Evolutionary conservation across 2,113 vertebrate species (phyloP).

Genomic region (Notarius lentiginosus): DNA sequence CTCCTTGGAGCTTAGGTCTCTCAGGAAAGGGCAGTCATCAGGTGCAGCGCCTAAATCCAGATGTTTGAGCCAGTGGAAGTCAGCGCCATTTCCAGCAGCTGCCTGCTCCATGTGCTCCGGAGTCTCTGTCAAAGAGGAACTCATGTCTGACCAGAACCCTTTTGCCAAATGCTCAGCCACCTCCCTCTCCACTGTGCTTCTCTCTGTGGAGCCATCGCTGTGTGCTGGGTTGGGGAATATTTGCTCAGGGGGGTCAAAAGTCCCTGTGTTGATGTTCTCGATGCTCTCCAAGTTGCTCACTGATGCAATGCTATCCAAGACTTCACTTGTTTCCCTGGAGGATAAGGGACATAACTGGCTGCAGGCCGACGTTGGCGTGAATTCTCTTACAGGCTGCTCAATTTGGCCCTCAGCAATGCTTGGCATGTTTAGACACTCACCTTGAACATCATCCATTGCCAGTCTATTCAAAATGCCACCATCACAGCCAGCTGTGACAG

Average conservation of each 20-base stretch:
- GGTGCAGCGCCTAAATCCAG: slow-evolving; percentile 81
- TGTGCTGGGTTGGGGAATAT: slow-evolving; percentile 54
- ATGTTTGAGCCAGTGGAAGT: slow-evolving; percentile 89
- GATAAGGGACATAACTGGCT: slow-evolving; percentile 63
- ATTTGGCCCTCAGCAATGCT: slow-evolving; percentile 54
- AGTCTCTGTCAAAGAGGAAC: slow-evolving; percentile 64
- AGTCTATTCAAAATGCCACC: slow-evolving; percentile 62
- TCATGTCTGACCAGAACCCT: slow-evolving; percentile 89
- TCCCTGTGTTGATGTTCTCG: slow-evolving; percentile 35
- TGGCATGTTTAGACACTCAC: slow-evolving; percentile 46
- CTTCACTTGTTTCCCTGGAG: slow-evolving; percentile 40
- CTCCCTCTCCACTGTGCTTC: slow-evolving; percentile 90
- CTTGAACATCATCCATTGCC: slow-evolving; percentile 58
- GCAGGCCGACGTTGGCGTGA: slow-evolving; percentile 51
- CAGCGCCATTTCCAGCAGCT: slow-evolving; percentile 75
- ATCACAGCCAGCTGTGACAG: slow-evolving; percentile 58
- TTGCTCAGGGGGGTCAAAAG: slow-evolving; percentile 67
- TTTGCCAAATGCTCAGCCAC: slow-evolving; percentile 93
- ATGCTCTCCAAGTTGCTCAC: slow-evolving; percentile 28
- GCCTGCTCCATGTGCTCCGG: slow-evolving; percentile 65
- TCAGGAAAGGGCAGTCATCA: slow-evolving; percentile 90
- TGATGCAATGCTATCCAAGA: slow-evolving; percentile 53
- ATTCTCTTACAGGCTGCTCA: slow-evolving; percentile 64
- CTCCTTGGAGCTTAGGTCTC: slow-evolving; percentile 77
- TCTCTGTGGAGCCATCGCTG: slow-evolving; percentile 63